phyloP scores from a whole-genome alignment of 2,113 vertebrate species.

The Lamprologus callipterus region DNA sequence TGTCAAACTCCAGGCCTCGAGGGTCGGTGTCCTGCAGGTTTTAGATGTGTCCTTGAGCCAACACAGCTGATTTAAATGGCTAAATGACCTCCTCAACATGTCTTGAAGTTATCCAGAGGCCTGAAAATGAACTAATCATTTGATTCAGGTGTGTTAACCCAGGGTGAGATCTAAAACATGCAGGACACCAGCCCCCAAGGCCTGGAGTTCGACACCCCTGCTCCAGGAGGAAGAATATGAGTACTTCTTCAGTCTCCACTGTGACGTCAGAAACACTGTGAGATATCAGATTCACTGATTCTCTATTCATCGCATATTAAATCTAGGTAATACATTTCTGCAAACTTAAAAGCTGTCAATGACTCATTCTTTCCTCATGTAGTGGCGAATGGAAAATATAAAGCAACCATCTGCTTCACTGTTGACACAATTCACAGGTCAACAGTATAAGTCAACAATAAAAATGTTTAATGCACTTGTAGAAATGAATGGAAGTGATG shows the following conservation, averaged over 20 bases:
- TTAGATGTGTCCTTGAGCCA: neutral
- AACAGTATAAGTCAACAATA: neutral
- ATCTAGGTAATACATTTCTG: neutral
- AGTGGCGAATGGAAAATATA: neutral
- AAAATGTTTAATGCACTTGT: neutral
- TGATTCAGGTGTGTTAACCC: neutral
- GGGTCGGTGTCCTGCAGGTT: neutral
- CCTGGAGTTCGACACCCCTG: neutral
- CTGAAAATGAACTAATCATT: neutral
- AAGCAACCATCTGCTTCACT: neutral
- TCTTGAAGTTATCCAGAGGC: neutral
- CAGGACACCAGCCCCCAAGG: rapidly evolving
- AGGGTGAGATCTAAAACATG: neutral
- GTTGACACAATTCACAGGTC: neutral
- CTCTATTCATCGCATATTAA: neutral
- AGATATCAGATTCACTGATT: neutral
- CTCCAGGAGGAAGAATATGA: neutral
- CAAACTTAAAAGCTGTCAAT: neutral
- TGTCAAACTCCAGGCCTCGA: neutral
- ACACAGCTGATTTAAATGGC: neutral
- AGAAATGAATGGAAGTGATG: neutral
- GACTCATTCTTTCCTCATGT: neutral
- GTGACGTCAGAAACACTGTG: neutral
- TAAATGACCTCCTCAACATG: neutral
- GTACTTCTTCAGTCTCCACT: neutral